A percentile compares a stretch with the other conserved stretches of the same genome.
Conservation (phyloP, 1,140 invertebrate genomes). For the Diabrotica undecimpunctata region DNA sequence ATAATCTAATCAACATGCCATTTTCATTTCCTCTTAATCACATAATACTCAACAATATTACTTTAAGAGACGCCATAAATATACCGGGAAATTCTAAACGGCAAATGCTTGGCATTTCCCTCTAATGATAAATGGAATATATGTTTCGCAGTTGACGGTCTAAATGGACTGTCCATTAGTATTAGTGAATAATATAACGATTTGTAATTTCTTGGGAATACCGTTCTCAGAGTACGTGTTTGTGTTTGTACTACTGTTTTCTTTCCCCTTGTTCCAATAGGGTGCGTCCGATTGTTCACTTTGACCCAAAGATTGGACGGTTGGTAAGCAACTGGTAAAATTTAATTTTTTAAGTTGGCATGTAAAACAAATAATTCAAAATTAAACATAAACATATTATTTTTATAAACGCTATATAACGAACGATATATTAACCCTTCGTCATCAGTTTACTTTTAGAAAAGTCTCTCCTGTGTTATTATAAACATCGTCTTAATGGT, state of each 20-base stretch:
- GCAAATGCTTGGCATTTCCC: background rate
- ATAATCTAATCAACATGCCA: no score
- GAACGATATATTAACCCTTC: no score
- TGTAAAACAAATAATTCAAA: no score
- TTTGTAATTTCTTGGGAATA: constrained; percentile 2
- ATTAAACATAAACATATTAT: no score
- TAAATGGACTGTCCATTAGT: constrained; percentile 2
- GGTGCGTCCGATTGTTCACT: background rate
- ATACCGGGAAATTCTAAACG: background rate
- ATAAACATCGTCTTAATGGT: no score
- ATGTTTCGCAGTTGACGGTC: background rate
- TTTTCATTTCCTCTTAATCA: no score
- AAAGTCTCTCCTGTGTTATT: no score
- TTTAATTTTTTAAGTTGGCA: no score
- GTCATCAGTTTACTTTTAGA: no score
- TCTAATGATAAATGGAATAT: background rate
- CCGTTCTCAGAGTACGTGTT: background rate
- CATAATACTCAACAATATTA: no score
- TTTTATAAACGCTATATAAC: no score
- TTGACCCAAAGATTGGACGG: background rate
- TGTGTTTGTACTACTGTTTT: background rate
- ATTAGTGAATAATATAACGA: background rate
- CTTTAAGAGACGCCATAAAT: background rate
- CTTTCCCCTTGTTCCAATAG: background rate
- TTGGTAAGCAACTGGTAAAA: no score